These are phyloP conservation scores for Tyria jacobaeae DNA, from an alignment of 2,888 invertebrate species.

Conservation along the genomic window DNA sequence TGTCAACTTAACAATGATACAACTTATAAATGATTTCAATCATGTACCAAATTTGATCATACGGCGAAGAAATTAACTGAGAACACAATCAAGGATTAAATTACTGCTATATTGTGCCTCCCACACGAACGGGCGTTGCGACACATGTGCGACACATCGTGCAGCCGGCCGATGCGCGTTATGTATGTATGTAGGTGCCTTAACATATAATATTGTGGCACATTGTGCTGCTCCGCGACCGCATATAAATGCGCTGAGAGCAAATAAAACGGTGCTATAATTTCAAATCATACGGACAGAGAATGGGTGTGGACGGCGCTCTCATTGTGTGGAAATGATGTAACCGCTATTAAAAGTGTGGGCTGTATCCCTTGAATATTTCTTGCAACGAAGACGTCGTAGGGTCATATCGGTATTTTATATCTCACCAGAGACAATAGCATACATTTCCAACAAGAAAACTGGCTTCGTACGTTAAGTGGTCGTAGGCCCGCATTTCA, in stretches of 20 bases:
- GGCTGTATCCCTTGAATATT: conserved; percentile 86
- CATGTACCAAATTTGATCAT: conserved; percentile 84
- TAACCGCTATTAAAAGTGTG: conserved; percentile 87
- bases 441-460: conserved; percentile 82
- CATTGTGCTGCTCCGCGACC: conserved; percentile 81
- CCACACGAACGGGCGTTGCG: conserved; percentile 76
- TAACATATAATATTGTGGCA: conserved; percentile 82
- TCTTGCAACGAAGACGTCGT: conserved; percentile 86
- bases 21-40: conserved; percentile 78
- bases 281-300: conserved; percentile 87
- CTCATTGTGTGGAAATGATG: conserved; percentile 87
- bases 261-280: conserved; percentile 87
- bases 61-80: conserved; percentile 83
- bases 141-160: conserved; percentile 79
- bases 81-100: conserved; percentile 85
- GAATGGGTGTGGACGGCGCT: conserved; percentile 87
- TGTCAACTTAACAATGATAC: conserved; percentile 64
- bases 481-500: conserved; percentile 71
- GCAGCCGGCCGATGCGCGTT: conserved; percentile 59
- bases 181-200: conserved; percentile 78
- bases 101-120: conserved; percentile 83
- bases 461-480: conserved; percentile 78
- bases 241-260: conserved; percentile 85
- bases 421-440: conserved; percentile 85
- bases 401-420: conserved; percentile 86